Conservation (phyloP, 2,888 invertebrate species). For the Pasiphila rectangulata region DNA sequence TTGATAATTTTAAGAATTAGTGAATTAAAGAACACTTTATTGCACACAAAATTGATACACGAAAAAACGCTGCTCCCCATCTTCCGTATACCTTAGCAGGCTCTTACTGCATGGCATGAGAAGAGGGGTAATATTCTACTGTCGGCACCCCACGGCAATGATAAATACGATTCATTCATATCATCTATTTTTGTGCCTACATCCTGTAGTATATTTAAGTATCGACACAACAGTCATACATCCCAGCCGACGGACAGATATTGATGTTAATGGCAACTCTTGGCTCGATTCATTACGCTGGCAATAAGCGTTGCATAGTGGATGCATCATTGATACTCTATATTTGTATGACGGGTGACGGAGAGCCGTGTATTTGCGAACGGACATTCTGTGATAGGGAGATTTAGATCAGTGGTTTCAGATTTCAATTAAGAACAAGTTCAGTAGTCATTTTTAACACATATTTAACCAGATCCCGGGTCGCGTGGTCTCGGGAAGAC, state of each 20-base stretch:
- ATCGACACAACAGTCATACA: conserved; percentile 20
- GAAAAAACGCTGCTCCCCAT: too few relatives aligned
- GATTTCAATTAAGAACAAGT: background rate
- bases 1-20: background rate
- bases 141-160: too few relatives aligned
- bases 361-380: conserved; percentile 14
- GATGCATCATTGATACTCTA: conserved; percentile 62
- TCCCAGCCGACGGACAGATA: conserved; percentile 27
- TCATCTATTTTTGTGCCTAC: too few relatives aligned
- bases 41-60: too few relatives aligned
- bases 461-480: too few relatives aligned
- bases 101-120: too few relatives aligned
- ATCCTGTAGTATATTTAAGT: conserved; percentile 7
- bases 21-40: too few relatives aligned
- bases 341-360: conserved; percentile 41
- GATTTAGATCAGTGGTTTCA: too few relatives aligned
- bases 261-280: conserved; percentile 20
- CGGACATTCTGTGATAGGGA: background rate
- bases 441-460: background rate
- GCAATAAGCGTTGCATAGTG: conserved; percentile 56
- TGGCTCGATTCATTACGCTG: conserved; percentile 41
- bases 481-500: too few relatives aligned
- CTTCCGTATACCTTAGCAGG: too few relatives aligned
- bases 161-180: too few relatives aligned
- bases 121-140: background rate